A percentile compares a stretch with the other conserved stretches of the same genome.
Conservation (phyloP, 2,888 invertebrate species). For the Drosophila acutilabella region DNA sequence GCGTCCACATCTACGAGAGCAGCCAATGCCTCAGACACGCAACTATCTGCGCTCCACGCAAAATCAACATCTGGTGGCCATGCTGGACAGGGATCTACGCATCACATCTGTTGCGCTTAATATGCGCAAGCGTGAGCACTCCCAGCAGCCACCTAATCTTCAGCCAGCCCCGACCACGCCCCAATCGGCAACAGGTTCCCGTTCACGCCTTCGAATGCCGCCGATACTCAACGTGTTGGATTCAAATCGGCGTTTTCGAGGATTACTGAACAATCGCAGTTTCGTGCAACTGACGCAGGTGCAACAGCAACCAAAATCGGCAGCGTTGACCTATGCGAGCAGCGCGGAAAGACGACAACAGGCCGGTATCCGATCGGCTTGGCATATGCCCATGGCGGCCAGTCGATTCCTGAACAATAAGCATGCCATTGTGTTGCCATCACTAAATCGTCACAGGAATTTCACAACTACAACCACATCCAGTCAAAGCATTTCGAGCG, state of each 20-base stretch:
- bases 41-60: slow-evolving; percentile 44
- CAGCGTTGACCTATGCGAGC: slow-evolving; percentile 67
- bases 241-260: slow-evolving; percentile 79
- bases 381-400: slow-evolving; percentile 77
- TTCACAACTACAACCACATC: slow-evolving; percentile 57
- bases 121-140: slow-evolving; percentile 63
- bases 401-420: slow-evolving; percentile 79
- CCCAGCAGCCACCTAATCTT: slow-evolving; percentile 35
- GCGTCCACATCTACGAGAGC: slow-evolving; percentile 29
- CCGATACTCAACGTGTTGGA: slow-evolving; percentile 83
- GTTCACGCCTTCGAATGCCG: slow-evolving; percentile 80
- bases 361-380: slow-evolving; percentile 65
- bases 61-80: slow-evolving; percentile 55
- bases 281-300: slow-evolving; percentile 83
- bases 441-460: slow-evolving; percentile 72
- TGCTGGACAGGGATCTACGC: slow-evolving; percentile 71
- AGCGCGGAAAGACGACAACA: slow-evolving; percentile 55
- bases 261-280: slow-evolving; percentile 74
- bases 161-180: slow-evolving; percentile 43
- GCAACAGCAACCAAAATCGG: slow-evolving; percentile 80
- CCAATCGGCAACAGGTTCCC: slow-evolving; percentile 64
- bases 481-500: slow-evolving; percentile 61
- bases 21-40: slow-evolving; percentile 24
- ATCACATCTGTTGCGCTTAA: slow-evolving; percentile 78
- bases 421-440: slow-evolving; percentile 80